These are phyloP conservation scores for Tenthredo distinguenda DNA, from an alignment of 2,888 invertebrate species.

Conservation along the genomic window DNA sequence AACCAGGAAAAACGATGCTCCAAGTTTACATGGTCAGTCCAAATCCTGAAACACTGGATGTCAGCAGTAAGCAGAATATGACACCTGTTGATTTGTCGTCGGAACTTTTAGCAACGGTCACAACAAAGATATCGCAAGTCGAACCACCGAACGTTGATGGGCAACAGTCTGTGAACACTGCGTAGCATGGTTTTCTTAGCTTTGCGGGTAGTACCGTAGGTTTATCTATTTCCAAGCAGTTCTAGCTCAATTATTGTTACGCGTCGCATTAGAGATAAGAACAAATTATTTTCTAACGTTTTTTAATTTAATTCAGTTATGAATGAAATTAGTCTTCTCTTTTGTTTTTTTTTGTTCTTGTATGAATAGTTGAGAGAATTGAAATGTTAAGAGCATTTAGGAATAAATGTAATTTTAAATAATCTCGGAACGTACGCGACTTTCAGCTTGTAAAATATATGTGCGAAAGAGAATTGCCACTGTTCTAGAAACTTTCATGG, in stretches of 20 bases:
- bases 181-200: neutral
- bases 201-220: neutral
- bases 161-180: slow-evolving; percentile 52
- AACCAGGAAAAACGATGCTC: slow-evolving; percentile 76
- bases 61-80: slow-evolving; percentile 66
- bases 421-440: neutral
- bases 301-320: neutral
- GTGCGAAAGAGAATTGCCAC: neutral
- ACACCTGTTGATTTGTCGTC: slow-evolving; percentile 73
- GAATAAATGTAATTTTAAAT: neutral
- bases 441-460: neutral
- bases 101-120: slow-evolving; percentile 73
- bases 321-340: neutral
- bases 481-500: neutral
- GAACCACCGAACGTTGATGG: slow-evolving; percentile 53
- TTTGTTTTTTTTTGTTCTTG: neutral
- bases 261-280: neutral
- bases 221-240: slow-evolving; percentile 39
- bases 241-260: neutral
- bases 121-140: slow-evolving; percentile 62
- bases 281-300: slow-evolving; percentile 17
- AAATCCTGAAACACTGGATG: slow-evolving; percentile 62
- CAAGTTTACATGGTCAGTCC: slow-evolving; percentile 80
- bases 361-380: neutral
- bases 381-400: neutral